Conservation (phyloP, 2,797 vertebrate species). For the Enteromius argenteus region DNA sequence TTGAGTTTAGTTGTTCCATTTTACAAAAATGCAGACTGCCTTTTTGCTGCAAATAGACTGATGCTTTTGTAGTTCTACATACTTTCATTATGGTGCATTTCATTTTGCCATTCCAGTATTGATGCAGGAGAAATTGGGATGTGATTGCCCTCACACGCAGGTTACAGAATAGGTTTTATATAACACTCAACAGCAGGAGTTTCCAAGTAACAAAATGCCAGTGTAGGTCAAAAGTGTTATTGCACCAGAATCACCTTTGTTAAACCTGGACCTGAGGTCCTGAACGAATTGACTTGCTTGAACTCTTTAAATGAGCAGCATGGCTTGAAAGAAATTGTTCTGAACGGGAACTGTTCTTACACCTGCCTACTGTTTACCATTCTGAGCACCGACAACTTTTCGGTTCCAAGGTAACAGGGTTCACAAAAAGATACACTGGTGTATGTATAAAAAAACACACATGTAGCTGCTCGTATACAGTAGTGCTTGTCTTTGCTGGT, state of each 20-base stretch:
- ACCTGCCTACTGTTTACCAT: conserved; percentile 21
- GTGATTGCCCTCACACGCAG: neutral
- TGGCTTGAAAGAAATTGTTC: conserved; percentile 23
- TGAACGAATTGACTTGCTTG: conserved; percentile 7
- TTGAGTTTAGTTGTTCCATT: conserved; percentile 5
- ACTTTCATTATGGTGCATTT: neutral
- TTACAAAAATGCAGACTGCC: neutral
- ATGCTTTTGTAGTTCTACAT: neutral
- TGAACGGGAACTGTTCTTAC: neutral
- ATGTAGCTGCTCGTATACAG: neutral
- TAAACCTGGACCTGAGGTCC: conserved; percentile 2
- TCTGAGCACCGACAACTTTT: conserved; percentile 16
- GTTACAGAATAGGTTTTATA: conserved; percentile 32
- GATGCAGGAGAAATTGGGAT: conserved; percentile 1
- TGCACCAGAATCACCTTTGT: conserved; percentile 20
- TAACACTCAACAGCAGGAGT: conserved; percentile 24
- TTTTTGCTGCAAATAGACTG: conserved; percentile 4
- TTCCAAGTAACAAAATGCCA: conserved; percentile 20
- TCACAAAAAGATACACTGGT: conserved; percentile 19
- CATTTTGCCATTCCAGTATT: neutral
- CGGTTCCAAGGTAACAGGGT: neutral
- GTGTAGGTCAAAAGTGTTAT: conserved; percentile 33
- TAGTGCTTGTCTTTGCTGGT: neutral
- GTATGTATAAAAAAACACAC: conserved; percentile 8
- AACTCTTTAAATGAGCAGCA: conserved; percentile 29